phyloP scores from a whole-genome alignment of 1,140 invertebrate species.

The Megathymus violae region DNA sequence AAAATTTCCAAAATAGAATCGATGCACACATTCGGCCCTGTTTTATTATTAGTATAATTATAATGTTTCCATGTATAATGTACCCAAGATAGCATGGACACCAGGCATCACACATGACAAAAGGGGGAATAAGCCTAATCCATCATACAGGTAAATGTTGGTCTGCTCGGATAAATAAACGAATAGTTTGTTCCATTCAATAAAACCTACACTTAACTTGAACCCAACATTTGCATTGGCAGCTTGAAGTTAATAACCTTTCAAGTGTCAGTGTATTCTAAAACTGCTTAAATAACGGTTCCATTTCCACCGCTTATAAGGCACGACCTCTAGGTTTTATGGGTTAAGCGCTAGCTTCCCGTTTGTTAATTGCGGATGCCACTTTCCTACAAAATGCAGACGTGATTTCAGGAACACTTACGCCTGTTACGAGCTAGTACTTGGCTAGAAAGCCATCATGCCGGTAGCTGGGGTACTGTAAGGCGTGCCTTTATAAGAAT shows the following conservation, averaged over 20 bases:
- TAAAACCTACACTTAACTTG: not conserved
- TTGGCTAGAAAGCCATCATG: constrained; percentile 1
- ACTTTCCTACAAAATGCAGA: constrained; percentile 14
- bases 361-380: constrained; percentile 43
- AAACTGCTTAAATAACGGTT: constrained; percentile 23
- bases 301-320: constrained; percentile 11
- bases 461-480: not conserved
- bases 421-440: not conserved
- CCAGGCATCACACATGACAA: no score
- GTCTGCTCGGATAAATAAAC: no score
- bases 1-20: no score
- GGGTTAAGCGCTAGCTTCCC: constrained; percentile 40
- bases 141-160: no score
- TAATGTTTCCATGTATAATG: no score
- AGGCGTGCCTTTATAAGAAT: not conserved
- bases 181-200: no score
- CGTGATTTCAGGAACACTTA: constrained; percentile 7
- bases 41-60: no score
- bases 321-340: constrained; percentile 39
- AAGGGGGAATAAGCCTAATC: no score
- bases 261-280: constrained; percentile 6
- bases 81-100: no score
- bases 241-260: constrained; percentile 12
- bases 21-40: no score
- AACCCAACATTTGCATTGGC: constrained; percentile 2